Base-by-base conservation (phyloP, 1,140 invertebrate genomes). In the Cherax quadricarinatus region DNA sequence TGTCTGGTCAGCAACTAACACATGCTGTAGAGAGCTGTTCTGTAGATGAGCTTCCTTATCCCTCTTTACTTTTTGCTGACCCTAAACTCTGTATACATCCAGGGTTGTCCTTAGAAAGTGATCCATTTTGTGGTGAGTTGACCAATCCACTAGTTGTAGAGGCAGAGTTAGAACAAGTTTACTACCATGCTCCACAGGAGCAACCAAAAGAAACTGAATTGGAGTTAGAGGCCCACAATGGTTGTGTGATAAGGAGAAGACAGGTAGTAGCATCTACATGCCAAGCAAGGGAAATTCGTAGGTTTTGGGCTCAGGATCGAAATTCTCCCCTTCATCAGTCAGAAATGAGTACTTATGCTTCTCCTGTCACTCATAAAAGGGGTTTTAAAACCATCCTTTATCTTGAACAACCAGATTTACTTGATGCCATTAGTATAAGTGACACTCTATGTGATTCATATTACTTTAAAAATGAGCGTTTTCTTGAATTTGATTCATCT, bases 351-450 rank as follows among this genome's bases (percentile, higher is more conserved):
- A 66, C 75, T 48, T 84, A 83, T 75, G 70, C 91, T 18, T 87
- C 48, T 41, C 91, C 86, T n/a, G 5, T n/a, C 60, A 81, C 30
- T 48, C 73, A 70, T 21, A 92, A 66, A 49, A 82, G 88, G 53
- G 91, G 80, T 21, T 92, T 82, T 78, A 92, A 92, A 83, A 92
- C 91, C 18, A 92, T 88, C 6, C 66, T 92, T 18, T 92, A 92
- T 62, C 70, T 92, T 30, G 91, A 92, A 49, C 91, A 92, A 62
- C 91, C 91, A 82, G 88, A 92, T 73, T 78, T 92, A 30, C 80
- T 92, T 30, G 91, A 92, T 73, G 87, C 91, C 41, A 92, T 92
- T 60, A 92, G 91, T 51, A 92, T 92, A 66, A 92, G 91, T 88
- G 91, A 92, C 80, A 92, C 91, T 14, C 30, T 92, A 4, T 92